Evolutionary conservation across 1,140 invertebrate species (phyloP).

Genomic region (Pachypeltis micranthus): DNA sequence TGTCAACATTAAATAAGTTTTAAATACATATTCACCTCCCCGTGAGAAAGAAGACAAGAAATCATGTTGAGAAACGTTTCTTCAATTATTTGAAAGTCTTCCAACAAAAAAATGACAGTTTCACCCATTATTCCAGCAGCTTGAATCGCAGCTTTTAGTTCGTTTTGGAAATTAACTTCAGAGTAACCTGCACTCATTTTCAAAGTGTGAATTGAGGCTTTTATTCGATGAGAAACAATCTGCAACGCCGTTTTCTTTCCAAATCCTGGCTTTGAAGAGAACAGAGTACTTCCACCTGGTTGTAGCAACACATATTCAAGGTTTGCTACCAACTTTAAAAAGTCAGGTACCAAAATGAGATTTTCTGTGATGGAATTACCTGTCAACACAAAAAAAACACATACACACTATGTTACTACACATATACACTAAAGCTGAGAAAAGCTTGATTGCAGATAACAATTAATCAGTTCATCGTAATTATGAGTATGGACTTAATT

Average conservation of each 20-base stretch:
- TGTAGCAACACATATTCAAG: conserved; percentile 49
- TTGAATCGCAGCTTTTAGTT: conserved; percentile 49
- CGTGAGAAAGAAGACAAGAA: conserved; percentile 54
- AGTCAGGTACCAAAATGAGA: conserved; percentile 49
- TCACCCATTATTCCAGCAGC: conserved; percentile 68
- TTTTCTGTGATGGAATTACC: conserved; percentile 26
- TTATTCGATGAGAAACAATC: conserved; percentile 58
- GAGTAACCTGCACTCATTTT: conserved; percentile 44
- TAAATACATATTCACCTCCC: conserved; percentile 40
- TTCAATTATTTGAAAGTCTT: conserved; percentile 72
- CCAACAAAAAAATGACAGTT: conserved; percentile 61
- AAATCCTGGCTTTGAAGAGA: conserved; percentile 63
- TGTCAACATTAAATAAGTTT: neutral
- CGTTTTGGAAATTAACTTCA: conserved; percentile 50
- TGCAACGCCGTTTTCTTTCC: conserved; percentile 62
- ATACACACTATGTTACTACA: no score
- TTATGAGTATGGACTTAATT: no score
- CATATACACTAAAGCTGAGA: no score
- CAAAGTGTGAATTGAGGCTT: conserved; percentile 50
- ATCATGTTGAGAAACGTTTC: conserved; percentile 51
- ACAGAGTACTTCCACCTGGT: conserved; percentile 52
- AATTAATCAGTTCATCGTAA: no score
- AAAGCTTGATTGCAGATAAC: no score
- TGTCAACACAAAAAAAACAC: neutral
- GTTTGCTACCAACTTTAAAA: conserved; percentile 48